Base-by-base conservation (phyloP, 2,888 invertebrate species). In the Phytoseiulus persimilis region DNA sequence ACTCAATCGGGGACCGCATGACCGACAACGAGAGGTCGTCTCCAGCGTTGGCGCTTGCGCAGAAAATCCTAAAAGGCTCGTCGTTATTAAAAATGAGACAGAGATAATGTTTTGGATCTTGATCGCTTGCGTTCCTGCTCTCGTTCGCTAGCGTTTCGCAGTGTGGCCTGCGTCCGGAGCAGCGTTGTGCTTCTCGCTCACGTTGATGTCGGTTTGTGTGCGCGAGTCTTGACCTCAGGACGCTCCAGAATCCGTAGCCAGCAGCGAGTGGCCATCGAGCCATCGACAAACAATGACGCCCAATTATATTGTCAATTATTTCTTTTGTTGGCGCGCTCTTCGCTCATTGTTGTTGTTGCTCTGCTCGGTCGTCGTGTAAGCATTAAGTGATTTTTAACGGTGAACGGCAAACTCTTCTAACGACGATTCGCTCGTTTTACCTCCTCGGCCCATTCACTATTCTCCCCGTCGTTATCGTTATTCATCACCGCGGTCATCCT, bases 261-360 rank as follows among this genome's bases (percentile, higher is more conserved):
- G 23, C 65, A 65, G 39, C 65, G 65, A 65, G 11, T 65, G 28
- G 28, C 65, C 65, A 65, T 65, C 65, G 65, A 65, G 65, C 65
- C 65, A 65, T 65, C 65, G 65, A 65, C 65, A 65, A 65, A 65
- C 65, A 65, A 65, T 65, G 65, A 65, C 65, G 65, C 65, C 65
- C 65, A 65, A 65, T 65, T 65, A 65, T 65, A 65, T 65, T 65
- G 65, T 65, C 65, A 65, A 65, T 65, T 65, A 65, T 65, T 65
- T 65, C 65, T 28, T 65, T 65, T 65, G 65, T 65, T 28, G 28
- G 1, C 18, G 65, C 65, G 5, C 65, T 65, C 65, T 1, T 65
- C 65, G 28, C 28, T 28, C 18, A 65, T 65, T 65, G 28, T 65
- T 65, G 65, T 65, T 65, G 65, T 65, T 65, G 65, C 18, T 65